Base-by-base conservation (phyloP, 2,797 vertebrate genomes). In the Gallinago stenura region DNA sequence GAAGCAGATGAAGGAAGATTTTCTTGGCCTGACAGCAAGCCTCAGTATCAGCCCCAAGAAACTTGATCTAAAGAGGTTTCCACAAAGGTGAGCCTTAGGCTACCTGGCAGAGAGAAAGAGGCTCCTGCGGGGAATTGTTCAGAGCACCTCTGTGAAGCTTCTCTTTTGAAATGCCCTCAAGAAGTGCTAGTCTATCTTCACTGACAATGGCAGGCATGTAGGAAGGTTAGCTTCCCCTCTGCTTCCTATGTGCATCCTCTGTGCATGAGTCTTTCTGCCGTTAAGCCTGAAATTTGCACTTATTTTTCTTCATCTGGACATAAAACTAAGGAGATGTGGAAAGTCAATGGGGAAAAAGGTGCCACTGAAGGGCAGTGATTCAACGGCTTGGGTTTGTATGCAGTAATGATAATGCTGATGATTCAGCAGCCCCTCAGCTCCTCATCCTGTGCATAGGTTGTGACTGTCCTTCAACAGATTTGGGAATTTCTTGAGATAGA, bases 71-170 rank as follows among this genome's bases (percentile, higher is more conserved):
- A 93, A 90, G 76, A 92, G 58, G 57, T 85, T 96, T 97, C 81
- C 89, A 92, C 75, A 97, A 96, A 96, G 95, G 45, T 3, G 6
- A 95, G 89, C 90, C 93, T 96, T 62, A 87, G 95, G 90, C 93
- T 93, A 84, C 78, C 71, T 95, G 93, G 87, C 87, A 85, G 89
- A 93, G 78, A 91, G 90, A 95, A 89, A 94, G 88, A 87, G 30
- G 41, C 25, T 91, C 82, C 93, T 97, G 60, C 2, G 0, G 89
- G 87, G 78, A 89, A 89, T 57, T 24, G 64, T 87, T 89, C 83
- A 87, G 88, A 95, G 81, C 35, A 85, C 57, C 64, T 94, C 68
- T 93, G 51, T 83, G 60, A 93, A 94, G 75, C 68, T 94, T 51
- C 24, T 73, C 45, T 70, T 94, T 86, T 80, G 89, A 89, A 95